A percentile compares a stretch with the other conserved stretches of the same genome.
Conservation (phyloP, 2,113 vertebrate genomes). For the Natator depressus region DNA sequence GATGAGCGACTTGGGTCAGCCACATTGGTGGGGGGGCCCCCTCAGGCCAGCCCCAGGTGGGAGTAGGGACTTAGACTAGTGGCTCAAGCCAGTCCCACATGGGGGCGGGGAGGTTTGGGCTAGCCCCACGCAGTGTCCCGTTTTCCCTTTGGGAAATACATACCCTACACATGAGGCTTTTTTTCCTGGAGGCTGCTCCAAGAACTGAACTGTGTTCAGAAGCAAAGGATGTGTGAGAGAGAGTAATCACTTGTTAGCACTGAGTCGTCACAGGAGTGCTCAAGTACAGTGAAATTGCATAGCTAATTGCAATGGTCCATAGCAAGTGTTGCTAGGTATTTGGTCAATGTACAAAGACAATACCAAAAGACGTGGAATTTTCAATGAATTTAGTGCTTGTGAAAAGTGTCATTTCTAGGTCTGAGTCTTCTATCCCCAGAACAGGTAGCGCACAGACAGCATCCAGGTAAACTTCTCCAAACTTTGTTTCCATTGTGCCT, state of each 20-base stretch:
- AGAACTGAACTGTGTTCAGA: background rate
- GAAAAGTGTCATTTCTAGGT: background rate
- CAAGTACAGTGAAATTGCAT: background rate
- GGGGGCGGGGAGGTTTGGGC: no score
- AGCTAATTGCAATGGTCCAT: background rate
- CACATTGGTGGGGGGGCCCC: no score
- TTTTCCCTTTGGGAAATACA: no score
- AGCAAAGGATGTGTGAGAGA: background rate
- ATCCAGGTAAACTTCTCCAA: background rate
- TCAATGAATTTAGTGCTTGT: background rate
- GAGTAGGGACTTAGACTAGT: no score
- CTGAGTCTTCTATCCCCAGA: background rate
- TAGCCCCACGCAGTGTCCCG: no score
- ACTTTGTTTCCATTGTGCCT: background rate
- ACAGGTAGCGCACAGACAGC: background rate
- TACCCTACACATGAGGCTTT: background rate
- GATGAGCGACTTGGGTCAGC: no score
- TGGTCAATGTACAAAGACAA: background rate
- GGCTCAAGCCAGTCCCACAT: no score
- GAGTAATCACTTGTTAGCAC: background rate
- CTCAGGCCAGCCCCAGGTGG: no score
- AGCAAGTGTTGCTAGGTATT: background rate
- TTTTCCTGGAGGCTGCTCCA: background rate
- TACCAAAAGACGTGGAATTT: background rate
- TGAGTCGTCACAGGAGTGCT: background rate